phyloP scores from a whole-genome alignment of 2,113 vertebrate species.

The Peromyscus polionotus region DNA sequence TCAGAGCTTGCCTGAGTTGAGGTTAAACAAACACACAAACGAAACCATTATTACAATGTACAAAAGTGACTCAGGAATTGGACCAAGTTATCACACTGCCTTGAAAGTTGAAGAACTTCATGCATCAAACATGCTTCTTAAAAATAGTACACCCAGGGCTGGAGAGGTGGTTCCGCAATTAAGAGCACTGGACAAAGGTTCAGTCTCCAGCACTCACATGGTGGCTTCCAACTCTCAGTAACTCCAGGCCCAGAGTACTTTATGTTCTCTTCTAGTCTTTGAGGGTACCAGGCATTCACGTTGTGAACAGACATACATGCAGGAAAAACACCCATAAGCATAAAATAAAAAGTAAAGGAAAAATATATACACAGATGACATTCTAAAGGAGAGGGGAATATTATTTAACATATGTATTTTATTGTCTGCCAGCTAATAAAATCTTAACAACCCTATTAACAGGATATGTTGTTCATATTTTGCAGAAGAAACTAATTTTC shows the following conservation, averaged over 20 bases:
- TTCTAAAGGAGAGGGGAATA: not conserved
- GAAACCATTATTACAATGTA: not conserved
- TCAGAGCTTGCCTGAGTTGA: conserved; percentile 1
- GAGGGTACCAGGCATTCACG: not conserved
- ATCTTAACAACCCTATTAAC: conserved; percentile 41
- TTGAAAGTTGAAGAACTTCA: conserved; percentile 21
- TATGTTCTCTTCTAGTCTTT: not conserved
- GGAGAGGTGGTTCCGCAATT: not conserved
- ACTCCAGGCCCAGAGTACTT: not conserved
- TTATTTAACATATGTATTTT: conserved; percentile 37
- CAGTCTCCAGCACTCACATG: not conserved
- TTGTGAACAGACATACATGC: not conserved
- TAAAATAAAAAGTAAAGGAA: not conserved
- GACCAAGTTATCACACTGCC: not conserved
- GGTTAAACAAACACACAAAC: not conserved
- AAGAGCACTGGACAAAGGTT: not conserved
- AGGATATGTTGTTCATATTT: conserved; percentile 24
- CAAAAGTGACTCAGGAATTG: not conserved
- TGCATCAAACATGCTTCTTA: not conserved
- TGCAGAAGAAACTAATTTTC: conserved; percentile 8
- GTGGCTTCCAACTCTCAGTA: not conserved
- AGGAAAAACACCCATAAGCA: not conserved
- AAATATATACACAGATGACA: not conserved
- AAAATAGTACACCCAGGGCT: not conserved
- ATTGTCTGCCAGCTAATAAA: conserved; percentile 48